Evolutionary conservation across 2,113 vertebrate genomes (phyloP).

Genomic region (Butorides virescens): DNA sequence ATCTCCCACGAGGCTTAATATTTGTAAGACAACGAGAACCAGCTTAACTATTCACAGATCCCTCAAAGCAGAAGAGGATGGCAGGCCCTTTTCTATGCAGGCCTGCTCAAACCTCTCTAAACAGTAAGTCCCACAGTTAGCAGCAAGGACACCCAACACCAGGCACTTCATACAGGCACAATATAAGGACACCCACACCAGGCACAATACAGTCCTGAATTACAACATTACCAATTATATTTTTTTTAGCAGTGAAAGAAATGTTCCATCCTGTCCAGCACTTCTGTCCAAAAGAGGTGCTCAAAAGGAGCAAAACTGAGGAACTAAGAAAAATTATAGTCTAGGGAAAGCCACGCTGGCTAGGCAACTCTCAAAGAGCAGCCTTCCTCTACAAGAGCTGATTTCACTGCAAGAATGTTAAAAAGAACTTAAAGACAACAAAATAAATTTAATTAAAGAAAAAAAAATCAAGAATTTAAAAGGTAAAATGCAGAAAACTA

Average conservation of each 20-base stretch:
- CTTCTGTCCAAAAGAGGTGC: neutral
- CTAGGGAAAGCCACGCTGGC: neutral
- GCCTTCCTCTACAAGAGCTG: neutral
- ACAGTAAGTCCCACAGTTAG: neutral
- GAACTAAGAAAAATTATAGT: neutral
- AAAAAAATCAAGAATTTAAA: neutral
- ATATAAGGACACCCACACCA: neutral
- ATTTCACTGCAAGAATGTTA: neutral
- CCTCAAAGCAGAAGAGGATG: neutral
- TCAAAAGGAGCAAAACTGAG: neutral
- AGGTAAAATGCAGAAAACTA: neutral
- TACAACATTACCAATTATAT: fast-evolving
- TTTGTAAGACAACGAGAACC: neutral
- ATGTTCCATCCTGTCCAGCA: neutral
- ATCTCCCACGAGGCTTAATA: neutral
- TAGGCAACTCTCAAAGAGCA: neutral
- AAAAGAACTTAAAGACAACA: neutral
- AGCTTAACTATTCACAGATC: neutral
- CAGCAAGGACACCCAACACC: neutral
- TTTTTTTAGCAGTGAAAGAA: neutral
- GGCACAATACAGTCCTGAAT: neutral
- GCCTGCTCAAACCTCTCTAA: neutral
- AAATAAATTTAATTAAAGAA: neutral
- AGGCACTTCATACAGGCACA: neutral
- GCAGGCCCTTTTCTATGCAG: neutral